Conservation (phyloP, 2,797 vertebrate genomes). For the Spea hammondii region DNA sequence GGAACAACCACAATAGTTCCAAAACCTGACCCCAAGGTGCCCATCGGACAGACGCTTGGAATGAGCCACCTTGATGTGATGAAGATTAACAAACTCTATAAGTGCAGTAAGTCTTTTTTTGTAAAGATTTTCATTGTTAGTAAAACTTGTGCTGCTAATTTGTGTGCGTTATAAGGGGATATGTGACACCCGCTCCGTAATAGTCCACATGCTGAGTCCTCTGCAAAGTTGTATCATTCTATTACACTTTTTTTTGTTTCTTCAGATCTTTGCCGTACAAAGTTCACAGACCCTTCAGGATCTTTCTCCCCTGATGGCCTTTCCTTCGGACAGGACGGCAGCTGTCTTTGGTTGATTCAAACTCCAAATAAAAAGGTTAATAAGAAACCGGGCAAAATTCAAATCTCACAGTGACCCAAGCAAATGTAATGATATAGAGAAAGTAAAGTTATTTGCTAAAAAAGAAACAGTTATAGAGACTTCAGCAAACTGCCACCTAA, state of each 20-base stretch:
- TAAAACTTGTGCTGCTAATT: too few relatives aligned
- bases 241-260: neutral
- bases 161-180: too few relatives aligned
- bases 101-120: constrained; percentile 21
- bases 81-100: neutral
- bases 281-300: neutral
- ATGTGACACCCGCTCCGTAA: too few relatives aligned
- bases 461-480: too few relatives aligned
- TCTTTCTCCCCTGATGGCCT: neutral
- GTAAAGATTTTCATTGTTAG: too few relatives aligned
- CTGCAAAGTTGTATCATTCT: too few relatives aligned
- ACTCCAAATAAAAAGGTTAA: neutral
- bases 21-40: neutral
- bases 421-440: too few relatives aligned
- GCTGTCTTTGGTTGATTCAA: constrained; percentile 14
- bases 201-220: too few relatives aligned
- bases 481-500: too few relatives aligned
- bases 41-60: neutral
- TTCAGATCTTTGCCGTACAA: neutral
- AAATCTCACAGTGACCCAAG: too few relatives aligned
- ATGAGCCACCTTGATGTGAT: constrained; percentile 2
- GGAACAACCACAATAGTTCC: neutral
- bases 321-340: neutral
- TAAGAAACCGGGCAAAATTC: too few relatives aligned
- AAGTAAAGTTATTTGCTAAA: too few relatives aligned